Conservation (phyloP, 1,140 invertebrate species). For the Neodiprion virginianus region DNA sequence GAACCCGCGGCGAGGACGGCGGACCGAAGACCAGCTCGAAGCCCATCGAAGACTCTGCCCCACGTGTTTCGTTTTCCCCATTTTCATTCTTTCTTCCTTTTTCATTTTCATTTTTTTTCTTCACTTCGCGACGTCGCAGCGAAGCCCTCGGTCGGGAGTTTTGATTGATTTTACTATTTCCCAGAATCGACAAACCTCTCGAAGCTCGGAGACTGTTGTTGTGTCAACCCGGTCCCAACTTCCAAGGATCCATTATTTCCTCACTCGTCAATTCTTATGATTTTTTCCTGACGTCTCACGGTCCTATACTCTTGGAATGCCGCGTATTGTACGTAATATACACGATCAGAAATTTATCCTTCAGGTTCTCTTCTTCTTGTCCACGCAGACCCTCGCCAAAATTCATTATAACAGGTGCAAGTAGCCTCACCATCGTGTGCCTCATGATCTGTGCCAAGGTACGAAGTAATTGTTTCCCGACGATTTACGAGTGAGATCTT, state of each 20-base stretch:
- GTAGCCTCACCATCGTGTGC: too few species aligned
- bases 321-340: too few species aligned
- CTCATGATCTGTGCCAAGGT: too few species aligned
- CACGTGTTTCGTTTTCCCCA: slow-evolving; percentile 15
- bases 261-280: not conserved
- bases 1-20: slow-evolving; percentile 35
- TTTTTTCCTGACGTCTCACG: slow-evolving; percentile 4
- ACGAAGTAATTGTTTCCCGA: too few species aligned
- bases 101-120: not conserved
- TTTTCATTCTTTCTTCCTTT: not conserved
- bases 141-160: not conserved
- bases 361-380: too few species aligned
- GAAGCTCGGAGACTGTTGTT: too few species aligned
- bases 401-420: too few species aligned
- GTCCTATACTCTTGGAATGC: not conserved
- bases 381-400: too few species aligned
- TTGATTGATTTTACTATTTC: slow-evolving; percentile 1
- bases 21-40: not conserved
- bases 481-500: too few species aligned
- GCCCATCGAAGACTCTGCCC: slow-evolving; percentile 10
- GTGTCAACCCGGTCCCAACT: too few species aligned
- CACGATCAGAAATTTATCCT: too few species aligned
- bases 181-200: not conserved
- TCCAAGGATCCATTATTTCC: not conserved
- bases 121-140: not conserved